Percentiles rank a stretch among this genome's conserved stretches.
These are phyloP conservation scores for Melinopterus prodromus DNA, from an alignment of 2,888 invertebrate genomes.

Conservation along the genomic window DNA sequence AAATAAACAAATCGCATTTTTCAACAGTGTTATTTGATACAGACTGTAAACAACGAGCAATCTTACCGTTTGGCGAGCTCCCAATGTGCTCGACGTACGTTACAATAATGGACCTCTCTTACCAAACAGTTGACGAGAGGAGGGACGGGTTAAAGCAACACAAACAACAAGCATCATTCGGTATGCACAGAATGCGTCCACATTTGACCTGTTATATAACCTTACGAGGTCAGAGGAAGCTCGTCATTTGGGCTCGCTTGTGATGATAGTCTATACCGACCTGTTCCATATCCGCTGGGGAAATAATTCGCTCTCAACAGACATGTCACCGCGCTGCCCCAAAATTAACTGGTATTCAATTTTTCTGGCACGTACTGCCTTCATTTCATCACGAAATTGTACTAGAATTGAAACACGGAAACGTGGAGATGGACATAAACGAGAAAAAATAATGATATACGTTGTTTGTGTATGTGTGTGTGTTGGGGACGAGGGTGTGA, in stretches of 20 bases:
- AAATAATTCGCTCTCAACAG: conserved; percentile 41
- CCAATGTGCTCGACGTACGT: neutral
- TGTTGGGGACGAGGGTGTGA: neutral
- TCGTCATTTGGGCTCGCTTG: conserved; percentile 42
- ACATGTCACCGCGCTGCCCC: conserved; percentile 36
- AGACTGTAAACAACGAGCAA: conserved; percentile 5
- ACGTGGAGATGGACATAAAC: neutral
- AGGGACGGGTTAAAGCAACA: neutral
- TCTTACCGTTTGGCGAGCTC: conserved; percentile 27
- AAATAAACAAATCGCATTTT: too few relatives aligned
- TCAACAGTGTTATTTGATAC: neutral
- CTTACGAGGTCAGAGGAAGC: conserved; percentile 45
- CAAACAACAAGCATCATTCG: conserved; percentile 26
- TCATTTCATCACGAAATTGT: neutral
- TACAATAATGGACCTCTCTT: neutral
- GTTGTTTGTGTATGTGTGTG: neutral
- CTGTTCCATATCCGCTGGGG: conserved; percentile 40
- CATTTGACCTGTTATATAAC: conserved; percentile 43
- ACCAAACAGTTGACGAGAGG: neutral
- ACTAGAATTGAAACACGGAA: neutral
- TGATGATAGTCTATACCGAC: conserved; percentile 40
- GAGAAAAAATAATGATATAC: neutral
- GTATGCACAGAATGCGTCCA: conserved; percentile 35
- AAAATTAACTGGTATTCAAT: conserved; percentile 36
- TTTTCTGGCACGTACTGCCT: conserved; percentile 10